phyloP scores from a whole-genome alignment of 92 coral and sea anemone species.

The Actinostola sp. region DNA sequence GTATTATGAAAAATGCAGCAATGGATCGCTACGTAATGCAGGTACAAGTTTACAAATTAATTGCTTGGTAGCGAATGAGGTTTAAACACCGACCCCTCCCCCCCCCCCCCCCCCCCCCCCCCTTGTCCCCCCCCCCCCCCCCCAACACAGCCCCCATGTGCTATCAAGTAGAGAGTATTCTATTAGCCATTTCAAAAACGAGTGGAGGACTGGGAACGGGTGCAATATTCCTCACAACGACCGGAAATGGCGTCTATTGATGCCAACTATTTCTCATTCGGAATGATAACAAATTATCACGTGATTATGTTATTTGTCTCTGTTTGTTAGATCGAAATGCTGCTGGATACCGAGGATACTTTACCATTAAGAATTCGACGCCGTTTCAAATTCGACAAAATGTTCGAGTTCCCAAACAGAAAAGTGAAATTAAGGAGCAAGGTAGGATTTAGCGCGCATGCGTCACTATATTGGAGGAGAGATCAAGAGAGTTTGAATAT shows the following conservation, averaged over 20 bases:
- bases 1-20: constrained; percentile 71
- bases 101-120: too few species aligned
- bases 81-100: too few species aligned
- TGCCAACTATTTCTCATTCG: background rate
- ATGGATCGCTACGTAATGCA: constrained; percentile 78
- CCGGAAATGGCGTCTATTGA: background rate
- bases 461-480: background rate
- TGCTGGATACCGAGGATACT: constrained; percentile 67
- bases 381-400: constrained; percentile 49
- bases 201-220: too few species aligned
- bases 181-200: too few species aligned
- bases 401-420: constrained; percentile 61
- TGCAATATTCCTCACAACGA: too few species aligned
- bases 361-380: constrained; percentile 41
- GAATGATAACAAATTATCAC: background rate
- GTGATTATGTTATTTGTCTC: background rate
- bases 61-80: background rate
- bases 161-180: too few species aligned
- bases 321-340: constrained; percentile 54
- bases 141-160: too few species aligned
- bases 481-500: background rate
- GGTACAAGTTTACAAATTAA: constrained; percentile 31
- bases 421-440: constrained; percentile 30
- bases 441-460: constrained; percentile 26
- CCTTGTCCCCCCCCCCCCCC: too few species aligned